Percentiles rank a stretch among this genome's conserved stretches.
phyloP scores from a whole-genome alignment of 2,888 invertebrate genomes.

The Tipula unca region DNA sequence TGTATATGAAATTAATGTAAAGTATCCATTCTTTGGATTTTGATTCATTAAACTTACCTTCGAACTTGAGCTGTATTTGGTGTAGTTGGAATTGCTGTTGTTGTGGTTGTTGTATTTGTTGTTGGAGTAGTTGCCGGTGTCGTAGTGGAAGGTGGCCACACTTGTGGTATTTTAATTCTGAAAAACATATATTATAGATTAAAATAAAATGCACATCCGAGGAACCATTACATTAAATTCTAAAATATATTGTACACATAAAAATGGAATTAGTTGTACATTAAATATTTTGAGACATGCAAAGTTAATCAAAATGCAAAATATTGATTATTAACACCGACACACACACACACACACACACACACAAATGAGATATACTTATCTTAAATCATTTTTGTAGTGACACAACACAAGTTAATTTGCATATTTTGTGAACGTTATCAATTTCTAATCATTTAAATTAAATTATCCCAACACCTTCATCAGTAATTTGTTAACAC shows the following conservation, averaged over 20 bases:
- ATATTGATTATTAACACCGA: background rate
- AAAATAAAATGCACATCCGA: constrained; percentile 23
- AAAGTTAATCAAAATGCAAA: background rate
- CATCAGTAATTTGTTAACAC: background rate
- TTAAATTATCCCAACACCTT: background rate
- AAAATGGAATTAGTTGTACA: background rate
- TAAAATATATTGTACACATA: constrained; percentile 1
- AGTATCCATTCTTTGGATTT: background rate
- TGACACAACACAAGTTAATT: background rate
- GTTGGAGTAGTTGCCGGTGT: constrained; percentile 30
- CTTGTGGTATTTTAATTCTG: constrained; percentile 31
- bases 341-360: constrained; percentile 19
- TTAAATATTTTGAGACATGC: background rate
- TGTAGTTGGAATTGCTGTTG: constrained; percentile 30
- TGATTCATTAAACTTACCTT: constrained; percentile 24
- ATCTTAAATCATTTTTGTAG: background rate
- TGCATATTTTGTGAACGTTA: background rate
- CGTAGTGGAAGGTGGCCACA: constrained; percentile 36
- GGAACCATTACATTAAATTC: constrained; percentile 23
- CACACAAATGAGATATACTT: background rate
- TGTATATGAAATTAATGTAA: background rate
- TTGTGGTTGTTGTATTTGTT: constrained; percentile 28
- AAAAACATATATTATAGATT: constrained; percentile 25
- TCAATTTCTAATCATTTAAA: background rate
- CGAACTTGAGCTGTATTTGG: constrained; percentile 29